Evolutionary conservation across 2,113 vertebrate genomes (phyloP).

Genomic region (Elaphurus davidianus): DNA sequence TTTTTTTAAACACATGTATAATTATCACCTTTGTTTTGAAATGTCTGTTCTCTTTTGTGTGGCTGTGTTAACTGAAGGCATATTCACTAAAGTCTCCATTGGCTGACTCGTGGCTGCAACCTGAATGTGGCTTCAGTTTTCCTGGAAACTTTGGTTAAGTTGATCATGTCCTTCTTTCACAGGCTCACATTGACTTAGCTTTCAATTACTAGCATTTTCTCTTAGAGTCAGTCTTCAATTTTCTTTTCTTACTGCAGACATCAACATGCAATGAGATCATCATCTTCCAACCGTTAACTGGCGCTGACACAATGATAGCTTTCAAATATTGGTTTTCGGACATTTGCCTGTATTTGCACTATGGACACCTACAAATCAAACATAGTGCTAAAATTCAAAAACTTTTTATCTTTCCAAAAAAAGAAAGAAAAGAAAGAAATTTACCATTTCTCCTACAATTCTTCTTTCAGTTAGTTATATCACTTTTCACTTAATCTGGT

Average conservation of each 20-base stretch:
- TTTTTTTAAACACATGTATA: neutral
- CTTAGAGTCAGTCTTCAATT: neutral
- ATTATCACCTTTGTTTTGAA: neutral
- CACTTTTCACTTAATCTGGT: neutral
- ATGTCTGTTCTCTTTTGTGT: neutral
- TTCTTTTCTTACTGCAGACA: neutral
- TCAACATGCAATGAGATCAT: neutral
- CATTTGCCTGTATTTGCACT: neutral
- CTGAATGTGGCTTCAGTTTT: neutral
- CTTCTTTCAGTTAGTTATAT: neutral
- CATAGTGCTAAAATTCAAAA: neutral
- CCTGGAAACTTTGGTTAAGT: neutral
- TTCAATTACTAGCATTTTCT: neutral
- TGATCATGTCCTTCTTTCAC: neutral
- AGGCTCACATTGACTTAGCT: neutral
- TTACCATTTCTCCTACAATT: neutral
- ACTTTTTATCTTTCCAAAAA: neutral
- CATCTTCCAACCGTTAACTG: neutral
- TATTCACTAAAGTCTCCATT: neutral
- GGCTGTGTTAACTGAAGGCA: neutral
- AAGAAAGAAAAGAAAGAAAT: neutral
- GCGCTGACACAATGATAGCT: neutral
- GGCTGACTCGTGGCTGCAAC: neutral
- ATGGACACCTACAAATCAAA: neutral
- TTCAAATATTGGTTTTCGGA: neutral